Evolutionary conservation across 2,888 invertebrate genomes (phyloP), one percentile per base, ranked within the genome.

Genomic region (Rhamphomyia laevipes): DNA sequence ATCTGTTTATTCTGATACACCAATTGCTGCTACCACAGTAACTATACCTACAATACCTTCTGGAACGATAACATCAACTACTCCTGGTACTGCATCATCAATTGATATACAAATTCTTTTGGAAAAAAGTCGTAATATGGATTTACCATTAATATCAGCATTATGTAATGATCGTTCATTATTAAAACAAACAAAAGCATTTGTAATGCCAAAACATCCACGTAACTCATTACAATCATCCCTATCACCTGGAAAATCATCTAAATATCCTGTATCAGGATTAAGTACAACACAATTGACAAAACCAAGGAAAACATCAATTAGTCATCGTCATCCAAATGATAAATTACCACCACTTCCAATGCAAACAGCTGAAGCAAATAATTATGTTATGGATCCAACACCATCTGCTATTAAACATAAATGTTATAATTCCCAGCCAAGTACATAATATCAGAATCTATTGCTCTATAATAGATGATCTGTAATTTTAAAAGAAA

Each of bases 161-260:
- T 76, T 94, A 58, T 94, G 92, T 74, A 94, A 93, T 67, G 94
- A 94, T 70, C 81, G 87, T 51, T 87, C 90, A 51, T 76, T 94
- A 61, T 74, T 90, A 51, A 89, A 88, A 70, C 90, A 90, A 71
- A 90, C 89, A 46, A 88, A 88, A 68, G 87, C 88, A 18, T 86
- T 86, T 65, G 86, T 84, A 55, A 78, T 83, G 75, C 84, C 86
- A 47, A 85, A 84, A 67, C 78, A 78, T 61, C 75, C 77, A 30
- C 52, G 58, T 48, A 70, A 73, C 67, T 70, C 67, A 69, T 72
- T 73, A 63, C 47, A 49, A 45, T 48, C 48, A 78, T 76, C 9
- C n/a, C 5, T 5, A n/a, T 35, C 35, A n/a, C 13, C 3, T n/a
- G 35, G 35, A 13, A 35, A 51, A 47, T 48, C 49, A 78, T 76